Base-by-base conservation (phyloP, 37 sponge, comb jelly and placozoan species). In the Geodia barretti region DNA sequence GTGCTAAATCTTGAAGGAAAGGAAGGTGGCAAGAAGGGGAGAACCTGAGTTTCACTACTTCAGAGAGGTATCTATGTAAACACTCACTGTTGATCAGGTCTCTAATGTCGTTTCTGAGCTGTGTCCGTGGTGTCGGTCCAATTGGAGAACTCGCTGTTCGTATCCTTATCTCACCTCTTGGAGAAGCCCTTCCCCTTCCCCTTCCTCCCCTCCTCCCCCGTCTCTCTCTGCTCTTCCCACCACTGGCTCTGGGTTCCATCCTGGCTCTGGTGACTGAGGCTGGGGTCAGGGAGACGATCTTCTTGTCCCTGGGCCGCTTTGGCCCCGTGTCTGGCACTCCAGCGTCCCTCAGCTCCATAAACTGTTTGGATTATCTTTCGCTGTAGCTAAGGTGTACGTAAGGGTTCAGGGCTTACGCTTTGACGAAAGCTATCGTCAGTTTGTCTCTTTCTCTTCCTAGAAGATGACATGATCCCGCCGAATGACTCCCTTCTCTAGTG, bases 271-370 rank as follows among this genome's bases (percentile, higher is more conserved):
- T 35, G 29, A 7, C 65, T 64, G 3, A 30, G 20, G 68, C 68
- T 3, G 68, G 68, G 4, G 68, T 68, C 3, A 68, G 68, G 33
- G 68, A 20, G 33, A 68, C 4, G 37, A 24, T 36, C 40, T 26
- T 24, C 61, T 43, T 26, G 26, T 31, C 60, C 32, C 60, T 29
- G 1, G 75, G 75, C 3, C 79, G 24, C 58, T 79, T 79, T 0
- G 79, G 79, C 30, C 79, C 68, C 3, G 79, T 79, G 1, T 79
- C 66, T n/a, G 37, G 41, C 28, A 79, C n/a, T 37, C 68, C 64
- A 39, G 54, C 23, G 47, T 79, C 79, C 40, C 79, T 39, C 47
- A 79, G 69, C 28, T 66, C 69, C 30, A 66, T 26, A 25, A 79
- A 79, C 35, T 38, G 30, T 38, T 4, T 5, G 70, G n/a, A n/a